These are phyloP conservation scores for Octomys mimax DNA, from an alignment of 2,797 vertebrate species.

Conservation along the genomic window DNA sequence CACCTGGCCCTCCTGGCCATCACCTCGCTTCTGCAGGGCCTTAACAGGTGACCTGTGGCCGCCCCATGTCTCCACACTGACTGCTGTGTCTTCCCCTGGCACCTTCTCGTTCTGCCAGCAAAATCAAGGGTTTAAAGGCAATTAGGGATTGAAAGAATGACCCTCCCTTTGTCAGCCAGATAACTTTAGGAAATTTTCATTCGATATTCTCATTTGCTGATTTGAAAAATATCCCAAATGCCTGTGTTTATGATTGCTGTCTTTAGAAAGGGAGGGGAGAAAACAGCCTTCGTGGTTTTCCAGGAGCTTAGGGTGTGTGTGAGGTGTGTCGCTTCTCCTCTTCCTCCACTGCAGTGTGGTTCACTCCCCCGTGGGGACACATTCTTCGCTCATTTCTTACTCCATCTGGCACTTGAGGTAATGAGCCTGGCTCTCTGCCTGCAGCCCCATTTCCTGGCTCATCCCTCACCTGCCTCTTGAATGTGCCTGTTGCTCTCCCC, in stretches of 20 bases:
- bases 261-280: neutral
- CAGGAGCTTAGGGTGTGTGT: neutral
- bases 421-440: neutral
- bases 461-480: neutral
- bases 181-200: neutral
- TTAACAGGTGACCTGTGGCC: too few relatives aligned
- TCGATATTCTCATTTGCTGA: neutral
- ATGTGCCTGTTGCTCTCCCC: neutral
- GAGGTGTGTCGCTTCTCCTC: neutral
- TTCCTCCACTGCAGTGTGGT: neutral
- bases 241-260: neutral
- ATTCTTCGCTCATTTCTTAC: neutral
- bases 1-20: fast-evolving
- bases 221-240: neutral
- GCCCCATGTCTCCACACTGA: fast-evolving
- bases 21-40: neutral
- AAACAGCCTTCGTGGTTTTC: too few relatives aligned
- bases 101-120: neutral
- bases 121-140: neutral
- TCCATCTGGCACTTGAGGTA: neutral
- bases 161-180: neutral
- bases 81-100: neutral
- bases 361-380: fast-evolving
- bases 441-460: neutral
- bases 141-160: neutral